Percentiles rank a stretch among this genome's conserved stretches.
Evolutionary conservation across 2,113 vertebrate species (phyloP).

Genomic region (Nothobranchius kuhntae): DNA sequence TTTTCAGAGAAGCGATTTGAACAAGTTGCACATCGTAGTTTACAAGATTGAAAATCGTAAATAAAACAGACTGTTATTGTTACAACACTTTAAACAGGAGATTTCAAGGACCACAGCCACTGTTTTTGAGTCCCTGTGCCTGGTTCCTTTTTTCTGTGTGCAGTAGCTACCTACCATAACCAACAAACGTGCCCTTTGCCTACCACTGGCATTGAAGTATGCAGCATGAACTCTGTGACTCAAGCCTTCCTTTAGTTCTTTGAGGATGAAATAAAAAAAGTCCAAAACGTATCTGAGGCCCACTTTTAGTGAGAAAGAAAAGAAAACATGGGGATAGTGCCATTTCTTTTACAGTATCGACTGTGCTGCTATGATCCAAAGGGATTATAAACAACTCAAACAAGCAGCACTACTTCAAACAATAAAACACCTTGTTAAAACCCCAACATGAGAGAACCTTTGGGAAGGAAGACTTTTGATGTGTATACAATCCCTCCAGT

Average conservation of each 20-base stretch:
- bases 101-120: background rate
- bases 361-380: slow-evolving; percentile 52
- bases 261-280: slow-evolving; percentile 14
- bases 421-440: slow-evolving; percentile 76
- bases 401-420: slow-evolving; percentile 73
- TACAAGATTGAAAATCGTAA: too few species aligned
- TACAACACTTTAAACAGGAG: background rate
- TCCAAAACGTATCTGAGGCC: slow-evolving; percentile 21
- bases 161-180: background rate
- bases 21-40: too few species aligned
- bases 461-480: slow-evolving; percentile 70
- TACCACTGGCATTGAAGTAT: slow-evolving; percentile 11
- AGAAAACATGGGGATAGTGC: slow-evolving; percentile 46
- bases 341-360: slow-evolving; percentile 47
- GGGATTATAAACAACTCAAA: slow-evolving; percentile 73
- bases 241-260: slow-evolving; percentile 28
- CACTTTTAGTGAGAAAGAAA: slow-evolving; percentile 15
- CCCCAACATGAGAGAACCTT: slow-evolving; percentile 66
- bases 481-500: slow-evolving; percentile 71
- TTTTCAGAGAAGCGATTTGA: too few species aligned
- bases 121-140: background rate
- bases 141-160: slow-evolving; percentile 12
- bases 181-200: background rate
- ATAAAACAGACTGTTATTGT: background rate
- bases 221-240: slow-evolving; percentile 22